Evolutionary conservation across 2,113 vertebrate species (phyloP), one percentile per base, ranked within the genome.

Genomic region (Phyllostomus hastatus): DNA sequence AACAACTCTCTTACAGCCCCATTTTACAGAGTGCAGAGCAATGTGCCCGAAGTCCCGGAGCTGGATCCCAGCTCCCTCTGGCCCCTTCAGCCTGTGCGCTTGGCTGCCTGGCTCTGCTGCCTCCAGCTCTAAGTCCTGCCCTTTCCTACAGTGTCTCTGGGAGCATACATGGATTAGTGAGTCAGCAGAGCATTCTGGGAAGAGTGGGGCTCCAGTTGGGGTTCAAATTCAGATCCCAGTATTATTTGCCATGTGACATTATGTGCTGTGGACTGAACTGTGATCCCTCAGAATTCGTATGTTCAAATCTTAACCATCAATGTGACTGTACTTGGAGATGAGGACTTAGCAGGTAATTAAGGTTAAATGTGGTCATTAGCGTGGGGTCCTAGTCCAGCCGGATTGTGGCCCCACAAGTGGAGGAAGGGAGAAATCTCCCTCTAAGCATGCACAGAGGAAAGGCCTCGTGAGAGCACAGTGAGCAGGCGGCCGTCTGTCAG

Each of bases 21-120:
- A 0, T 1, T 33, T 35, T 4, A 20, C 16, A 7, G 28, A 8
- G 22, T 5, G 38, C 4, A 5, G 19, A 59, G n/a, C n/a, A 9
- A 3, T 54, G 16, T 66, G 19, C 83, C 28, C 24, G 7, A 46
- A 75, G 66, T 38, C 31, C 38, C 5, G 0, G 69, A 66, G 70
- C 78, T 31, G 26, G 31, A 41, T 26, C 41, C 33, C 9, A 31
- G 43, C 22, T 33, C n/a, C 67, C 22, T 38, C 52, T 6, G 1
- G 41, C 28, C 28, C 7, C 38, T 33, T 41, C 78, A 87, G n/a
- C 50, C 43, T 43, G 33, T 26, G 14, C 10, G 38, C 26, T 20
- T 20, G 52, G 64, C 28, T 24, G 6, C 41, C 41, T 2, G 5
- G 19, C 52, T 41, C 33, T 31, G 10, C 33, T 38, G 19, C 50